phyloP scores from a whole-genome alignment of 2,113 vertebrate species.

The Monarcha castaneiventris region DNA sequence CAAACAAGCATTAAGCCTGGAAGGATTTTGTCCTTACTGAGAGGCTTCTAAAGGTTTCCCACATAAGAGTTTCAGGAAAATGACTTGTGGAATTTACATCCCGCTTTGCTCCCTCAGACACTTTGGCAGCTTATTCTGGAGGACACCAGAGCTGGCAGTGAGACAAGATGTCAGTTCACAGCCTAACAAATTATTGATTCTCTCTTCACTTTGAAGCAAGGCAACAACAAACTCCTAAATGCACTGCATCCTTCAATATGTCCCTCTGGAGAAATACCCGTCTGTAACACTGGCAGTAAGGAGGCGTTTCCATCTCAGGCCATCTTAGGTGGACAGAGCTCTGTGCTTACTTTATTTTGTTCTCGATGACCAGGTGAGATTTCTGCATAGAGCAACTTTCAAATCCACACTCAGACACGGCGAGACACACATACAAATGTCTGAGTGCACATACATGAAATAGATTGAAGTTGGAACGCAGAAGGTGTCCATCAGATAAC shows the following conservation, averaged over 20 bases:
- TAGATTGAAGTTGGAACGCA: neutral
- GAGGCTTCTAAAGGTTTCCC: conserved; percentile 47
- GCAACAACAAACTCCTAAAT: conserved; percentile 34
- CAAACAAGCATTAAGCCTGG: conserved; percentile 22
- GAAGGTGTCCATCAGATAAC: neutral
- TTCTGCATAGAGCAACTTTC: neutral
- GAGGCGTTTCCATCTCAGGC: neutral
- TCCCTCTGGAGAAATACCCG: neutral
- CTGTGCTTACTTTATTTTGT: neutral
- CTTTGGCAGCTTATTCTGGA: conserved; percentile 51
- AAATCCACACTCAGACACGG: neutral
- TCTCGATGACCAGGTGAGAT: neutral
- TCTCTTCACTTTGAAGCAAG: conserved; percentile 28
- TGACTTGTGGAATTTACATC: conserved; percentile 56
- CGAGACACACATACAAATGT: rapidly evolving
- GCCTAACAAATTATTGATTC: conserved; percentile 60
- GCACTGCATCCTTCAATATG: conserved; percentile 34
- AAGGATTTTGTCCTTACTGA: conserved; percentile 42
- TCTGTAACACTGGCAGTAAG: neutral
- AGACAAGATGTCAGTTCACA: conserved; percentile 25
- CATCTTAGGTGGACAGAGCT: neutral
- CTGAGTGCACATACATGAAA: neutral
- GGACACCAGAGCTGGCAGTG: conserved; percentile 23
- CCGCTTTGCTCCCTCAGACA: conserved; percentile 13
- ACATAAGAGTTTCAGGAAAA: conserved; percentile 42